These are phyloP conservation scores for Augochlora pura DNA, from an alignment of 1,140 invertebrate species.

Conservation along the genomic window DNA sequence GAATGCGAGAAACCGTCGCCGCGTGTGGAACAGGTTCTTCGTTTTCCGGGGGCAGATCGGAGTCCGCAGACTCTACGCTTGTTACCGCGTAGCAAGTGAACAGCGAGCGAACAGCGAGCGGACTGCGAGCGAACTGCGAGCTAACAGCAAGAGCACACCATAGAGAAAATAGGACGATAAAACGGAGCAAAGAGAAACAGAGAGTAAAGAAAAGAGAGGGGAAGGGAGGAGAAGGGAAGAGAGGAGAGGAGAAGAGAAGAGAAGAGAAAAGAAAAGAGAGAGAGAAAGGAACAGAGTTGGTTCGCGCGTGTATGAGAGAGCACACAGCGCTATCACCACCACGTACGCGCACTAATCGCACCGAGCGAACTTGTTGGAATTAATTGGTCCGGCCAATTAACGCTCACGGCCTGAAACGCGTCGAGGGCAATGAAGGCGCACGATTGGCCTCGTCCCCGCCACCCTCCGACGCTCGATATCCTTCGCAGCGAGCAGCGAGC, in stretches of 20 bases:
- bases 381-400: constrained; percentile 80
- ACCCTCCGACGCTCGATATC: constrained; percentile 40
- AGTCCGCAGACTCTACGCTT: constrained; percentile 30
- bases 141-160: not conserved
- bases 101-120: not conserved
- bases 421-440: constrained; percentile 38
- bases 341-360: constrained; percentile 69
- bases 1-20: constrained; percentile 59
- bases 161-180: not conserved
- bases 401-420: constrained; percentile 68
- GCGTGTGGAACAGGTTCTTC: constrained; percentile 72
- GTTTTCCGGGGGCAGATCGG: constrained; percentile 74
- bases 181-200: constrained; percentile 1
- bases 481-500: constrained; percentile 31
- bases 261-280: not conserved
- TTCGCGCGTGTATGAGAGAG: not conserved
- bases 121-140: not conserved
- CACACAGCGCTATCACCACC: constrained; percentile 21
- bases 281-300: not conserved
- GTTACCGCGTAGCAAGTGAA: constrained; percentile 22
- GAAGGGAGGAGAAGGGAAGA: no score
- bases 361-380: constrained; percentile 78
- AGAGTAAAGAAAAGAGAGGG: not conserved
- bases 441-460: constrained; percentile 47
- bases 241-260: not conserved